Percentiles rank a stretch among this genome's conserved stretches.
Conservation (phyloP, 2,113 vertebrate genomes). For the Phocoena phocoena region DNA sequence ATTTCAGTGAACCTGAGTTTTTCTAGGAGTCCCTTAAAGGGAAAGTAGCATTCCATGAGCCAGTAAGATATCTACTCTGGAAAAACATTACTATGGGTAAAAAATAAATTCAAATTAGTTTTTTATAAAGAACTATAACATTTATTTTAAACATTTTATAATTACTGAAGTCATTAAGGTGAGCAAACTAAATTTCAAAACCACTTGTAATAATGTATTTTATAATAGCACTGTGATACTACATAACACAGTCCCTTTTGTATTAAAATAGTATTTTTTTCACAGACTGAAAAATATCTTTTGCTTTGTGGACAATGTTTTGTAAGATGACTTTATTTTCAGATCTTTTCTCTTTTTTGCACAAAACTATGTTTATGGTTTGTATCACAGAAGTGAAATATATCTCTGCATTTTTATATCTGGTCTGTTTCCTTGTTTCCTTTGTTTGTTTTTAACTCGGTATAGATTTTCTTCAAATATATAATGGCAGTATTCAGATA, state of each 20-base stretch:
- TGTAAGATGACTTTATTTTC: constrained; percentile 85
- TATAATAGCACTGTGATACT: constrained; percentile 79
- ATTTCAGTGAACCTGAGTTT: constrained; percentile 79
- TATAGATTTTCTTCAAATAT: constrained; percentile 82
- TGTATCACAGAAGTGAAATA: constrained; percentile 96
- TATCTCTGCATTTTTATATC: constrained; percentile 88
- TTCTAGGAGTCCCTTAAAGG: constrained; percentile 78
- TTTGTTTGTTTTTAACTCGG: constrained; percentile 79
- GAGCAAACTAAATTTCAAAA: constrained; percentile 86
- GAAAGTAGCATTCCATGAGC: constrained; percentile 81
- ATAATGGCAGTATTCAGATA: constrained; percentile 78
- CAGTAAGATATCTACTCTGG: constrained; percentile 76
- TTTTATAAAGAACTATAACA: constrained; percentile 77
- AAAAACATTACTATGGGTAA: constrained; percentile 73
- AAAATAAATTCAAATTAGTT: constrained; percentile 79
- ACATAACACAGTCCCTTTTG: constrained; percentile 81
- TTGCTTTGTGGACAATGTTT: constrained; percentile 80
- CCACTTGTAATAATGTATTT: constrained; percentile 90
- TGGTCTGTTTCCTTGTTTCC: constrained; percentile 83
- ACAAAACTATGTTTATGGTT: constrained; percentile 90
- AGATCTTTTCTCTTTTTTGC: constrained; percentile 93
- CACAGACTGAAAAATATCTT: constrained; percentile 79
- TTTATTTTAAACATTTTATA: constrained; percentile 77
- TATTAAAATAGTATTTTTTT: constrained; percentile 89
- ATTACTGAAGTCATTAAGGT: constrained; percentile 81